phyloP scores from a whole-genome alignment of 1,140 invertebrate species.

The Drosophila micromelanica region DNA sequence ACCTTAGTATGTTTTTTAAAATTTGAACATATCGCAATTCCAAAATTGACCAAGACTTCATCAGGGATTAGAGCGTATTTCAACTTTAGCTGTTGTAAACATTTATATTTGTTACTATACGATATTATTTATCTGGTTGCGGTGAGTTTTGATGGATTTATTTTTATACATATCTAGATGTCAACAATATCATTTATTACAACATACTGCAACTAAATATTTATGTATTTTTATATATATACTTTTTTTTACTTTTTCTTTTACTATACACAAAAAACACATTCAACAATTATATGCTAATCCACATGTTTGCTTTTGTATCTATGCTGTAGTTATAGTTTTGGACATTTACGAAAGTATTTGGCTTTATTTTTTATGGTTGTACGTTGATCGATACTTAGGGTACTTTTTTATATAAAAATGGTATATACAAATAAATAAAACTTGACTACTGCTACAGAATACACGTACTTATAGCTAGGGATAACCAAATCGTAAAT shows the following conservation, averaged over 20 bases:
- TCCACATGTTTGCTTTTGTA: constrained; percentile 29
- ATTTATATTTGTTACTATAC: constrained; percentile 7
- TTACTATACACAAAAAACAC: constrained; percentile 52
- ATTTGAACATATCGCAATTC: constrained; percentile 49
- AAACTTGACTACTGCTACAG: constrained; percentile 18
- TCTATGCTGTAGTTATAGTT: constrained; percentile 38
- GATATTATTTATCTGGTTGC: constrained; percentile 4
- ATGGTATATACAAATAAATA: neutral
- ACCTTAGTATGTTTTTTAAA: constrained; percentile 26
- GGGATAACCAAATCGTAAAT: constrained; percentile 9
- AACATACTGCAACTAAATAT: constrained; percentile 12
- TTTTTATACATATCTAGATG: constrained; percentile 1
- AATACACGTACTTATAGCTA: constrained; percentile 32
- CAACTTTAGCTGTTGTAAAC: neutral
- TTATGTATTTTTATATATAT: constrained; percentile 11
- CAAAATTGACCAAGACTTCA: constrained; percentile 71
- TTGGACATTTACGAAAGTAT: constrained; percentile 61
- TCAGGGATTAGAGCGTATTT: constrained; percentile 21
- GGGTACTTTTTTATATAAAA: neutral
- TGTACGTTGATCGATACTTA: constrained; percentile 10
- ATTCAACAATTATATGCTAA: constrained; percentile 54
- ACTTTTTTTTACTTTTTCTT: constrained; percentile 20
- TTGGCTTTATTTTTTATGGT: constrained; percentile 41
- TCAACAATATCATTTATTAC: constrained; percentile 2
- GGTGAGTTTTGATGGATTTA: constrained; percentile 2